These are phyloP conservation scores for Tragelaphus oryx DNA, from an alignment of 2,797 vertebrate species.

Conservation along the genomic window DNA sequence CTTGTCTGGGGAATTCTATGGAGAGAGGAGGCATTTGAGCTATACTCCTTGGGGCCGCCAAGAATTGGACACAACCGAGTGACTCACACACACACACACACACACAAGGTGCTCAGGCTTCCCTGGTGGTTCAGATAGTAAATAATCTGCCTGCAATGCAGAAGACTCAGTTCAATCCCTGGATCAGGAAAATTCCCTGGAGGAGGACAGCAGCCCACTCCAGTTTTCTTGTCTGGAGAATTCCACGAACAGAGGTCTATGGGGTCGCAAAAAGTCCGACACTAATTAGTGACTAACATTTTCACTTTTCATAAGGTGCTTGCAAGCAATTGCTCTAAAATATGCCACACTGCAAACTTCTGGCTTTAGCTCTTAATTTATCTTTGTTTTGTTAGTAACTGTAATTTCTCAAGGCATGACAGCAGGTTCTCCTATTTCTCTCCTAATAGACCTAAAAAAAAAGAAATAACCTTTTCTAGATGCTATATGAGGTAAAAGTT, in stretches of 20 bases:
- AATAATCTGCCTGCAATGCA: neutral
- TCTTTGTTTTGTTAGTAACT: neutral
- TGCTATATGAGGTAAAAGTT: neutral
- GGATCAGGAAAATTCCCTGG: neutral
- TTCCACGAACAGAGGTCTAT: neutral
- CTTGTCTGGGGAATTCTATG: neutral
- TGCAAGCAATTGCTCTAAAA: neutral
- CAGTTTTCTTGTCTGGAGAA: neutral
- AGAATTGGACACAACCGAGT: neutral
- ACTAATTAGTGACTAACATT: neutral
- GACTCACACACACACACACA: neutral
- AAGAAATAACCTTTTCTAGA: neutral
- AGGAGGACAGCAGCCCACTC: neutral
- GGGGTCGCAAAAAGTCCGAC: fast-evolving
- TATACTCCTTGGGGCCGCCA: neutral
- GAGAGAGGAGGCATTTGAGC: neutral
- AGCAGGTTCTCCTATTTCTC: neutral
- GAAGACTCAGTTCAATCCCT: neutral
- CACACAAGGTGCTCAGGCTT: neutral
- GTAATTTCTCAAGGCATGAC: neutral
- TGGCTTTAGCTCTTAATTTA: neutral
- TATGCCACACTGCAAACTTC: neutral
- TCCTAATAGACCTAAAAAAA: neutral
- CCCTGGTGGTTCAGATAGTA: neutral
- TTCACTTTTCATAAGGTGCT: neutral